phyloP scores from a whole-genome alignment of 64 coral and sea anemone genomes.

The Dendrophyllia cribrosa region DNA sequence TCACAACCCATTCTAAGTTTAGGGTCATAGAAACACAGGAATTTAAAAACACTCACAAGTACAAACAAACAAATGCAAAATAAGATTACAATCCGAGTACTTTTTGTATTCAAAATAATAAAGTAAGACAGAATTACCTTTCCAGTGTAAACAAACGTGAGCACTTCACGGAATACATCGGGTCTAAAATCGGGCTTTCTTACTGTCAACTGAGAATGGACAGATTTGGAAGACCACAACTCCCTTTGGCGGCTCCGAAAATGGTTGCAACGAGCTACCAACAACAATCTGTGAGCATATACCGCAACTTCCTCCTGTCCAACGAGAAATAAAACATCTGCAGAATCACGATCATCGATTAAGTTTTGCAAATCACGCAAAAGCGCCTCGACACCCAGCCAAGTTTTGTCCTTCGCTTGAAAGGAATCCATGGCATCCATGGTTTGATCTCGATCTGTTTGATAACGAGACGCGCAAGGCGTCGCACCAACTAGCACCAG shows the following conservation, averaged over 20 bases:
- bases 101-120: background rate
- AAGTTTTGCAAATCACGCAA: slow-evolving; percentile 74
- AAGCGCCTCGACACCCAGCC: slow-evolving; percentile 77
- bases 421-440: slow-evolving; percentile 26
- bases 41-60: slow-evolving; percentile 9
- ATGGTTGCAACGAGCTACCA: slow-evolving; percentile 71
- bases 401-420: slow-evolving; percentile 48
- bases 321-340: slow-evolving; percentile 84
- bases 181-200: slow-evolving; percentile 75
- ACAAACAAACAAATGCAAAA: slow-evolving; percentile 5
- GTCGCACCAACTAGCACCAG: background rate
- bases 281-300: slow-evolving; percentile 81
- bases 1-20: too few relatives aligned
- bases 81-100: too few relatives aligned
- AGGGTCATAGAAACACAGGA: background rate
- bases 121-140: slow-evolving; percentile 69
- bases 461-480: too few relatives aligned
- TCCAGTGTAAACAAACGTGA: slow-evolving; percentile 91
- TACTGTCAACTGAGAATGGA: slow-evolving; percentile 69
- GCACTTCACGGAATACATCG: slow-evolving; percentile 87
- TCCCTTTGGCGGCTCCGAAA: slow-evolving; percentile 82
- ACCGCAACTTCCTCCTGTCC: slow-evolving; percentile 65
- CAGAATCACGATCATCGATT: slow-evolving; percentile 76
- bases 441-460: too few relatives aligned
- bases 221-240: slow-evolving; percentile 51